These are phyloP conservation scores for Bufo gargarizans DNA, from an alignment of 2,113 vertebrate species.

Conservation along the genomic window DNA sequence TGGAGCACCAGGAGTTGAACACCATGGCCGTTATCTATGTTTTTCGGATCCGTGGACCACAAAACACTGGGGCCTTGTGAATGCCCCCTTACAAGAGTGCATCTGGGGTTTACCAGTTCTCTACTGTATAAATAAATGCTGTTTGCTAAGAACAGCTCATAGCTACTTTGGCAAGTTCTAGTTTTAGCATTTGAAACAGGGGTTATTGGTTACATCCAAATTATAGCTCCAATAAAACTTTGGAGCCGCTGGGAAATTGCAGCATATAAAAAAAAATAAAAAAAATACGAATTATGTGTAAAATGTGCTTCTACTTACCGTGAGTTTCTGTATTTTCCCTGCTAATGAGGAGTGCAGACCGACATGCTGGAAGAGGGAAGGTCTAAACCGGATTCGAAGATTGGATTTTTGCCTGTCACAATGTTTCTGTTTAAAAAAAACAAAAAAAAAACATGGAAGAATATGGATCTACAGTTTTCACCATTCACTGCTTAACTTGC, in stretches of 20 bases:
- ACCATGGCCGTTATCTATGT: too few relatives aligned
- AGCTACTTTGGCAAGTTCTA: too few relatives aligned
- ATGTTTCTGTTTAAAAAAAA: slow-evolving; percentile 81
- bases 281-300: background rate
- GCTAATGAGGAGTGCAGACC: slow-evolving; percentile 95
- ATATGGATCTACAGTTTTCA: background rate
- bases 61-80: too few relatives aligned
- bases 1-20: too few relatives aligned
- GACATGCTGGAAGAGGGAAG: slow-evolving; percentile 97
- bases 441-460: background rate
- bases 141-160: too few relatives aligned
- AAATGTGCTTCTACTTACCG: slow-evolving; percentile 73
- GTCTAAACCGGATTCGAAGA: slow-evolving; percentile 92
- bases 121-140: too few relatives aligned
- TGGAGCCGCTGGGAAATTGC: background rate
- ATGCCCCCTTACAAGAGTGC: too few relatives aligned
- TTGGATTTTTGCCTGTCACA: slow-evolving; percentile 97
- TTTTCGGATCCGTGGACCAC: too few relatives aligned
- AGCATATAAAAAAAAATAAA: background rate
- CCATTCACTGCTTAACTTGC: too few relatives aligned
- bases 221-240: background rate
- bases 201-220: too few relatives aligned
- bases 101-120: too few relatives aligned
- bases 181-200: too few relatives aligned
- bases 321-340: slow-evolving; percentile 98